A percentile compares a stretch with the other conserved stretches of the same genome.
Conservation (phyloP, 2,888 invertebrate genomes). For the Trichopoda pennipes region DNA sequence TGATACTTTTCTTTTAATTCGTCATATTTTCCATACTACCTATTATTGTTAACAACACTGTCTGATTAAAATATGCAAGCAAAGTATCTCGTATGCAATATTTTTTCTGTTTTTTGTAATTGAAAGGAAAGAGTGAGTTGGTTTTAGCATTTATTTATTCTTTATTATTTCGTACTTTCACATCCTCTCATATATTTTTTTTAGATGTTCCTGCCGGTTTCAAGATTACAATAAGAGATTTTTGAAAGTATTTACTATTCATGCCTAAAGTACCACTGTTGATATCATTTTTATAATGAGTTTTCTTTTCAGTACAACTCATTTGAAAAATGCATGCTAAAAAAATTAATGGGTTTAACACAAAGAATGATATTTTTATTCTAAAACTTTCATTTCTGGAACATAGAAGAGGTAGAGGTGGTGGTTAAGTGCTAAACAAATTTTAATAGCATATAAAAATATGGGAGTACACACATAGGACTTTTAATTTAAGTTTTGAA, state of each 20-base stretch:
- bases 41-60: conserved; percentile 11
- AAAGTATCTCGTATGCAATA: conserved; percentile 35
- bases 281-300: conserved; percentile 67
- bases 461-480: neutral
- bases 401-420: neutral
- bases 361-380: conserved; percentile 50
- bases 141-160: conserved; percentile 41
- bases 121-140: conserved; percentile 37
- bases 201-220: conserved; percentile 36
- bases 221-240: conserved; percentile 38
- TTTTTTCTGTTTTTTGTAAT: neutral
- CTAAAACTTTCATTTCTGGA: conserved; percentile 13
- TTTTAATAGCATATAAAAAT: neutral
- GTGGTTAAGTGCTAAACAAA: neutral
- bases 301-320: conserved; percentile 67
- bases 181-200: neutral
- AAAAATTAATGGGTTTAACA: conserved; percentile 63
- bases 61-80: conserved; percentile 29
- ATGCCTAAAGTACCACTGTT: conserved; percentile 63
- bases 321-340: conserved; percentile 55
- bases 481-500: neutral
- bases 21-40: too few relatives aligned
- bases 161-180: conserved; percentile 38
- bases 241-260: conserved; percentile 62
- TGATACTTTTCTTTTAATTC: too few relatives aligned